Evolutionary conservation across 2,888 invertebrate species (phyloP), one percentile per base, ranked within the genome.

Genomic region (Dolichopus griseipennis): DNA sequence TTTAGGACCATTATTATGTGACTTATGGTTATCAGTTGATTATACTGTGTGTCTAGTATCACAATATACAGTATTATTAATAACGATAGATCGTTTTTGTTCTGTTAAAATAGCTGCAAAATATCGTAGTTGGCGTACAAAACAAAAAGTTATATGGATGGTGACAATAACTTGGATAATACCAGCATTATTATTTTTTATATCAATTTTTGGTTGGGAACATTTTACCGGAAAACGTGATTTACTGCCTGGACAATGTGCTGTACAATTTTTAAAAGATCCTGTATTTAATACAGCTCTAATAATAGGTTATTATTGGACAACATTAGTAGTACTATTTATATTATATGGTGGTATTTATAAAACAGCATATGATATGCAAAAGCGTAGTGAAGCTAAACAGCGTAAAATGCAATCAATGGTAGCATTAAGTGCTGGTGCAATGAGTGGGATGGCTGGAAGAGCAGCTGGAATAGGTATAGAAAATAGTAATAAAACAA

Each of bases 1-100:
- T 78, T 86, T 99, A 72, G 98, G 99, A 18, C 93, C 95, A 34
- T 84, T 98, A 70, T 85, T 97, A 9, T 99, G 98, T 80, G 98
- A 99, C 82, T 86, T 99, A 68, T 99, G 99, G 99, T 86, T 99
- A 9, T 96, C 97, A 1, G 93, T 97, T 66, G 99, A 99, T 83
- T 99, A 99, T 83, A 98, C 98, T 22, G 98, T 98, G 41, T 99
- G 99, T 78, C 86, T 99, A 66, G 97, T 97, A 37, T 99, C 98
- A 10, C 98, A 99, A 81, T 99, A 99, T 82, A 99, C 99, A 0
- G 99, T 99, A 20, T 87, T 99, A 69, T 87, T 98, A 71, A 99
- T 99, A 77, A 99, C 99, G 41, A 94, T 98, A 72, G 99, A 99
- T 82, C 87, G 99, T 74, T 99, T 95, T 82, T 98, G 98, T 82